phyloP scores from a whole-genome alignment of 2,888 invertebrate genomes.

The Drosophila birchii region DNA sequence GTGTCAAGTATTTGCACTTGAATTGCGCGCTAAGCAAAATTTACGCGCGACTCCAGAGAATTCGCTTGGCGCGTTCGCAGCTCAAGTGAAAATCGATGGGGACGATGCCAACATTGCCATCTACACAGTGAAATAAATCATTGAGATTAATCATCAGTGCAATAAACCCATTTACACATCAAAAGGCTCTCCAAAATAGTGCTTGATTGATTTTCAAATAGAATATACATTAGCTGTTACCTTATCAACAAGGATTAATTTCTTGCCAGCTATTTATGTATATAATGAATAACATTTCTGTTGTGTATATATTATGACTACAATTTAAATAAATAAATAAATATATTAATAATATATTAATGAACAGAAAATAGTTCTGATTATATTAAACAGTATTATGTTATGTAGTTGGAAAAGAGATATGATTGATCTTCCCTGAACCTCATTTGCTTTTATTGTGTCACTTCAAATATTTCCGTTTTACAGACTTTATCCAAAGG shows the following conservation, averaged over 20 bases:
- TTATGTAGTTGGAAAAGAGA: background rate
- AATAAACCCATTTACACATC: background rate
- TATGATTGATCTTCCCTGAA: background rate
- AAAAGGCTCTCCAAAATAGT: background rate
- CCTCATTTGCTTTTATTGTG: background rate
- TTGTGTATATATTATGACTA: background rate
- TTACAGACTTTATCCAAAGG: background rate
- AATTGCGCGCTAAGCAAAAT: constrained; percentile 78
- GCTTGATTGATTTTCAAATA: background rate
- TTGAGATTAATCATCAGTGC: constrained; percentile 6
- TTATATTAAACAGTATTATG: background rate
- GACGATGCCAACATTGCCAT: constrained; percentile 35
- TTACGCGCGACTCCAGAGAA: constrained; percentile 76
- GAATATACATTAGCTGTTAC: background rate
- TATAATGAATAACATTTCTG: background rate
- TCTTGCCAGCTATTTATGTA: background rate
- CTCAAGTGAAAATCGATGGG: constrained; percentile 77
- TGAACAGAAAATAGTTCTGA: background rate
- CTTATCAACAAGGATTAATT: background rate
- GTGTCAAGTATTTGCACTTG: constrained; percentile 78
- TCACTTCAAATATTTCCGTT: background rate
- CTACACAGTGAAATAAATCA: constrained; percentile 31
- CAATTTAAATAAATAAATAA: too few species aligned
- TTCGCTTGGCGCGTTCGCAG: constrained; percentile 53
- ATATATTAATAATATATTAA: background rate